phyloP scores from a whole-genome alignment of 2,888 invertebrate genomes.

The Oxyteleia sp. region DNA sequence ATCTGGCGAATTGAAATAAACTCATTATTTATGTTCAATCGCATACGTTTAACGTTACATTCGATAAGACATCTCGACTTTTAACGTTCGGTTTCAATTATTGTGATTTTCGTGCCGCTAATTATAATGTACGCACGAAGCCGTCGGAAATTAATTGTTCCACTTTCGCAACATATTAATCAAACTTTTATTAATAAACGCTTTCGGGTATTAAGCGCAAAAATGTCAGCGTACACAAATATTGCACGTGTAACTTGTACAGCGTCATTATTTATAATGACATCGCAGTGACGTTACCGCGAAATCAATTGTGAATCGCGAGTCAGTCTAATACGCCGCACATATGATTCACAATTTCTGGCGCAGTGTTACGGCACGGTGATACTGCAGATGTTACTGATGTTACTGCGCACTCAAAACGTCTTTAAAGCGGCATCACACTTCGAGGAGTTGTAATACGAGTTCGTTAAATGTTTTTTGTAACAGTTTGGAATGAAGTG shows the following conservation, averaged over 20 bases:
- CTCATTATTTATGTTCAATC: not conserved
- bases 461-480: constrained; percentile 20
- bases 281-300: constrained; percentile 3
- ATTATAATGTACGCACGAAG: no score
- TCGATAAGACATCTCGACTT: no score
- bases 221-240: not conserved
- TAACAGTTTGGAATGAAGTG: not conserved
- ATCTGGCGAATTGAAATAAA: not conserved
- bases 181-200: not conserved
- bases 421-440: constrained; percentile 25
- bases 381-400: constrained; percentile 38
- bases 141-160: no score
- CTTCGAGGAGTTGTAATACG: constrained; percentile 12
- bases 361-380: constrained; percentile 41
- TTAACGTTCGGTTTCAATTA: no score
- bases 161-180: not conserved
- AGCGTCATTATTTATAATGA: constrained; percentile 33
- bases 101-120: no score
- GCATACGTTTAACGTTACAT: not conserved
- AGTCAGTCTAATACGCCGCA: not conserved
- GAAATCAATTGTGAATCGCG: constrained; percentile 39
- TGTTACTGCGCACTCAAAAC: constrained; percentile 45
- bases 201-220: constrained; percentile 3
- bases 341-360: constrained; percentile 32
- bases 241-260: constrained; percentile 6